Conservation (phyloP, 2,113 vertebrate genomes). For the Clarias gariepinus region DNA sequence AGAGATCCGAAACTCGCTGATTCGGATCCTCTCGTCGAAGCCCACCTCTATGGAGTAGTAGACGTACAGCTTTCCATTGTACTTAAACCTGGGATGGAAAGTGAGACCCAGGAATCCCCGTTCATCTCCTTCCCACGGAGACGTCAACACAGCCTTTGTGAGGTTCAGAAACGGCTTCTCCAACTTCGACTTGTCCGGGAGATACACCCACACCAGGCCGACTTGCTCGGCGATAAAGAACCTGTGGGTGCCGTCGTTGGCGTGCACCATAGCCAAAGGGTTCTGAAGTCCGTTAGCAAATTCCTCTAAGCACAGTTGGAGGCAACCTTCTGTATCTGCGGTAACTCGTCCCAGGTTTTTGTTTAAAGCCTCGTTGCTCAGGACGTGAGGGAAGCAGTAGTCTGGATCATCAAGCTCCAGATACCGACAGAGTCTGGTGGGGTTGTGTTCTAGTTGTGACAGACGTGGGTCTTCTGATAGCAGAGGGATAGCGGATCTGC, state of each 20-base stretch:
- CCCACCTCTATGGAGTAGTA: constrained; percentile 89
- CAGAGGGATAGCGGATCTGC: constrained; percentile 73
- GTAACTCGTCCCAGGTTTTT: constrained; percentile 82
- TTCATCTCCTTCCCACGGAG: constrained; percentile 95
- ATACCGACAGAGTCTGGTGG: constrained; percentile 74
- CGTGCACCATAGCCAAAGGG: constrained; percentile 91
- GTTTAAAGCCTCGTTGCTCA: constrained; percentile 78
- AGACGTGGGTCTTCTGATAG: constrained; percentile 75
- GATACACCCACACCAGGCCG: constrained; percentile 92
- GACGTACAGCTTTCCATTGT: constrained; percentile 86
- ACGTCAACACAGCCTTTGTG: constrained; percentile 84
- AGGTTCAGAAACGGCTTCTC: constrained; percentile 89
- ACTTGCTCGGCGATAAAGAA: constrained; percentile 94
- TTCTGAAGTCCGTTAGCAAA: constrained; percentile 87
- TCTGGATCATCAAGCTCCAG: constrained; percentile 82
- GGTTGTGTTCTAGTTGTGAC: constrained; percentile 68
- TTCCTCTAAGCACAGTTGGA: constrained; percentile 89
- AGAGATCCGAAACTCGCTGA: constrained; percentile 91
- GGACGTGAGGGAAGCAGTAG: constrained; percentile 89
- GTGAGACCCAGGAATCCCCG: constrained; percentile 89
- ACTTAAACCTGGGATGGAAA: constrained; percentile 87
- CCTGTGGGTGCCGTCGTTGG: constrained; percentile 87
- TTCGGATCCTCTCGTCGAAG: constrained; percentile 85
- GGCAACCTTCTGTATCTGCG: constrained; percentile 78
- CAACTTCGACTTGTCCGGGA: constrained; percentile 80